These are phyloP conservation scores for Cyclargus thomasi DNA, from an alignment of 1,140 invertebrate species.

Conservation along the genomic window DNA sequence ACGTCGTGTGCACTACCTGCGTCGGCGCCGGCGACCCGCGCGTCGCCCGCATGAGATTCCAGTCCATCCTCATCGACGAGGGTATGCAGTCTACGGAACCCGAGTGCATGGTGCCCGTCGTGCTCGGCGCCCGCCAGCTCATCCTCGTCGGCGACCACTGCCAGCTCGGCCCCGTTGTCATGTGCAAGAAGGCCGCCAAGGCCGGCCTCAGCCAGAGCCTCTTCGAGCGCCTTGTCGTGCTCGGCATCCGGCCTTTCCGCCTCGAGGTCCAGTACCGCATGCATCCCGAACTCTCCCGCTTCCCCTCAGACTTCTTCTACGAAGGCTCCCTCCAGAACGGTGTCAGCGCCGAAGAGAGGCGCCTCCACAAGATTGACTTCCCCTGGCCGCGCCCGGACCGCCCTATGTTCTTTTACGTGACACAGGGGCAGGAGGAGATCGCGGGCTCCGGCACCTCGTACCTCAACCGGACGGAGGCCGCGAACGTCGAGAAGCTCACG, in stretches of 20 bases:
- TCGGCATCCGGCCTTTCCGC: constrained; percentile 95
- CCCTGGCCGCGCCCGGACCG: constrained; percentile 97
- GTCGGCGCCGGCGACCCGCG: constrained; percentile 98
- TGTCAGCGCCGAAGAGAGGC: constrained; percentile 95
- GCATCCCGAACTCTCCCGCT: constrained; percentile 97
- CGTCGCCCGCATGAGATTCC: constrained; percentile 93
- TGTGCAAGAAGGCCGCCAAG: constrained; percentile 99
- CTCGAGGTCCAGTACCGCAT: constrained; percentile 99
- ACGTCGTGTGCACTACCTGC: constrained; percentile 99
- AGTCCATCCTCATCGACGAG: constrained; percentile 98
- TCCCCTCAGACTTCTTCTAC: constrained; percentile 99
- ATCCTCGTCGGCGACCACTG: constrained; percentile 99
- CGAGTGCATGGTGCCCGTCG: constrained; percentile 99
- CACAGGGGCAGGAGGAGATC: constrained; percentile 98
- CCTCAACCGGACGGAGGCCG: constrained; percentile 97
- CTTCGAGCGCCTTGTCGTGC: constrained; percentile 97
- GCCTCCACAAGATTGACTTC: constrained; percentile 94
- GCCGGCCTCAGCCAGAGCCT: constrained; percentile 98
- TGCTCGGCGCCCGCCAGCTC: constrained; percentile 95
- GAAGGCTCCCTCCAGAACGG: constrained; percentile 99
- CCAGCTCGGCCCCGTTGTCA: constrained; percentile 97
- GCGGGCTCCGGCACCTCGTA: constrained; percentile 98
- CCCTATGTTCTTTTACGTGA: constrained; percentile 99
- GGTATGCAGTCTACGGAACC: constrained; percentile 98
- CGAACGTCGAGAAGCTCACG: constrained; percentile 98